A percentile compares a stretch with the other conserved stretches of the same genome.
phyloP scores from a whole-genome alignment of 2,888 invertebrate genomes.

The Clitarchus hookeri region DNA sequence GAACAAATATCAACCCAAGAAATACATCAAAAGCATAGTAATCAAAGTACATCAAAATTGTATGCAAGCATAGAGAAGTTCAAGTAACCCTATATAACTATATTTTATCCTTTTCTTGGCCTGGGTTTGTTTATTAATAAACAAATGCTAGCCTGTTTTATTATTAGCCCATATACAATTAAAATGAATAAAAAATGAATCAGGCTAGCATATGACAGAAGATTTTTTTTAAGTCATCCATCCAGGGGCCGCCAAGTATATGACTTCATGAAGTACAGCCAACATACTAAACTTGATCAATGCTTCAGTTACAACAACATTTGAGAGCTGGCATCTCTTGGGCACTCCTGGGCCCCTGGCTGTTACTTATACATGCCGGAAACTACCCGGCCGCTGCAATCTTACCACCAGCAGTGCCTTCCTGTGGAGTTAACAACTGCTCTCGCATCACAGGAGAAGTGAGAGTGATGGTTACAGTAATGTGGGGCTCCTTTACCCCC shows the following conservation, averaged over 20 bases:
- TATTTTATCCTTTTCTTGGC: slow-evolving; percentile 45
- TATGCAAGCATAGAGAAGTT: slow-evolving; percentile 17
- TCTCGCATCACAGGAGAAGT: slow-evolving; percentile 94
- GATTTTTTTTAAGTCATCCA: slow-evolving; percentile 26
- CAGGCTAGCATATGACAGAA: slow-evolving; percentile 43
- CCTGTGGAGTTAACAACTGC: slow-evolving; percentile 52
- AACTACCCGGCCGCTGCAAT: not conserved
- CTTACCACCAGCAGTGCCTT: slow-evolving; percentile 46
- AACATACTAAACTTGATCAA: not conserved
- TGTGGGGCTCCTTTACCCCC: slow-evolving; percentile 66
- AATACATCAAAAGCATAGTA: slow-evolving; percentile 28
- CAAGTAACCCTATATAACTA: not conserved
- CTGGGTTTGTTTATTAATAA: slow-evolving; percentile 35
- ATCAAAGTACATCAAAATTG: not conserved
- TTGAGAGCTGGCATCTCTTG: not conserved
- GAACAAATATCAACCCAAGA: slow-evolving; percentile 42
- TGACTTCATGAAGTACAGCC: slow-evolving; percentile 10
- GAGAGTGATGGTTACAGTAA: slow-evolving; percentile 83
- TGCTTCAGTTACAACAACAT: slow-evolving; percentile 11
- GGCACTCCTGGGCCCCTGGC: not conserved
- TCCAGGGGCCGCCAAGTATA: slow-evolving; percentile 39
- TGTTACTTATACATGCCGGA: not conserved
- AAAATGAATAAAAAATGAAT: slow-evolving; percentile 11
- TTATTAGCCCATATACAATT: slow-evolving; percentile 27
- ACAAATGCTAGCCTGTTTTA: slow-evolving; percentile 43